Percentiles rank a stretch among this genome's conserved stretches.
phyloP scores from a whole-genome alignment of 2,113 vertebrate species.

The Syngnathus typhle region DNA sequence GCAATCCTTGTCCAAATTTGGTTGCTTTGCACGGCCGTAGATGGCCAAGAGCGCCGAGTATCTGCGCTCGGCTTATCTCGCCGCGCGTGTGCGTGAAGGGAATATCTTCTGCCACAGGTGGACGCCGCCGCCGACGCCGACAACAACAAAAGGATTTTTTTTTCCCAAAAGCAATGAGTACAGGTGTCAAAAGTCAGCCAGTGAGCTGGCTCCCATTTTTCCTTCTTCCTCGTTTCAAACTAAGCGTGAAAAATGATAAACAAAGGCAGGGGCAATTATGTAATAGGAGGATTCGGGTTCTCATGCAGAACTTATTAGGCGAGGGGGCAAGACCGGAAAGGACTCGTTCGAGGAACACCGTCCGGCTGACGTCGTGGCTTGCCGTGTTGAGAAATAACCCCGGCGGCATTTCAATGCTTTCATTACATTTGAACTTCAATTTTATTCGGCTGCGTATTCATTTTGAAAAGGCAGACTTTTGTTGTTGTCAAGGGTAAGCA shows the following conservation, averaged over 20 bases:
- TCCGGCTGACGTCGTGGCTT: no score
- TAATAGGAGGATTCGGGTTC: neutral
- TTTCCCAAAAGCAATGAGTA: neutral
- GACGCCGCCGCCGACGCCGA: neutral
- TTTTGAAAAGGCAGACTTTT: no score
- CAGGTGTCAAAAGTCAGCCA: neutral
- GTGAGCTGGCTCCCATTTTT: neutral
- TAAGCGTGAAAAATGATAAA: neutral
- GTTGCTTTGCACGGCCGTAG: conserved; percentile 72
- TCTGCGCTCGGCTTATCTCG: conserved; percentile 67
- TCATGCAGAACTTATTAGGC: neutral
- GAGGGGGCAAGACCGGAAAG: neutral
- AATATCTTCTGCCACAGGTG: conserved; percentile 33
- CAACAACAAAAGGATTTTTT: neutral
- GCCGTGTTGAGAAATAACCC: neutral
- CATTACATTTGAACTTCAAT: no score
- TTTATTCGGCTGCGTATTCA: no score
- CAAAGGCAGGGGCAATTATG: neutral
- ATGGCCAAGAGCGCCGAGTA: conserved; percentile 66
- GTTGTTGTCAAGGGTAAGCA: neutral
- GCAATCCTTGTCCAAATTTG: conserved; percentile 89
- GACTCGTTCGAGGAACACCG: neutral
- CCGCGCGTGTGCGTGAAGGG: conserved; percentile 14
- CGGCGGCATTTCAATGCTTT: neutral
- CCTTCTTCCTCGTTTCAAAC: neutral